These are phyloP conservation scores for Mola mola DNA, from an alignment of 2,113 vertebrate genomes.

Conservation along the genomic window DNA sequence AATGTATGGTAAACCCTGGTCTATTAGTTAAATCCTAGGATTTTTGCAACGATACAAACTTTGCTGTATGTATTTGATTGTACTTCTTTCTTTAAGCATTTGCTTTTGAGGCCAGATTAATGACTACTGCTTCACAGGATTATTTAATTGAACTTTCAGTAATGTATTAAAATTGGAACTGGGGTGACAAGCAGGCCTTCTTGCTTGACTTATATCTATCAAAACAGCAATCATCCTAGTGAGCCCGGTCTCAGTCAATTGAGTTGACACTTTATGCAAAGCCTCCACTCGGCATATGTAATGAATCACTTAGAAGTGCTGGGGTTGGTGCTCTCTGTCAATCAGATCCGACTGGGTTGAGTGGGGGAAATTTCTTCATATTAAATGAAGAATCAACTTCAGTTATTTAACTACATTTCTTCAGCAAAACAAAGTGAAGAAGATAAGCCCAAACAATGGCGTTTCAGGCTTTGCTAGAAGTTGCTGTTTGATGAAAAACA, in stretches of 20 bases:
- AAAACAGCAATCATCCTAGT: conserved; percentile 57
- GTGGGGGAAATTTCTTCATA: conserved; percentile 21
- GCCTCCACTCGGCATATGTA: conserved; percentile 51
- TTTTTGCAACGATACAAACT: too few relatives aligned
- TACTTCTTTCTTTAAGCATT: conserved; percentile 12
- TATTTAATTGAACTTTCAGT: conserved; percentile 49
- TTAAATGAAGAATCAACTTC: conserved; percentile 21
- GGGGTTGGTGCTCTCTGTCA: conserved; percentile 25
- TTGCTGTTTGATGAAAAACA: too few relatives aligned
- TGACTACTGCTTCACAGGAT: conserved; percentile 47
- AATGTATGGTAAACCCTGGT: too few relatives aligned
- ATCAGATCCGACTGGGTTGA: conserved; percentile 15
- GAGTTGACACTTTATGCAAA: conserved; percentile 50
- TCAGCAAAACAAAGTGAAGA: conserved; percentile 2
- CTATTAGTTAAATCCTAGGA: too few relatives aligned
- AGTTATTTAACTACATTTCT: conserved; percentile 25
- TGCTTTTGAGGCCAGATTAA: conserved; percentile 11
- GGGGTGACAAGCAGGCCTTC: conserved; percentile 38
- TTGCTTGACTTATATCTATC: conserved; percentile 55
- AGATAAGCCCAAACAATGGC: too few relatives aligned
- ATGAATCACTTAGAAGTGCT: conserved; percentile 44
- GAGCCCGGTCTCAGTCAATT: conserved; percentile 38
- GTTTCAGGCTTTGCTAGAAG: too few relatives aligned
- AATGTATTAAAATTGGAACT: conserved; percentile 53
- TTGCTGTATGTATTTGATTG: neutral